Evolutionary conservation across 2,113 vertebrate genomes (phyloP).

Genomic region (Petrocephalus microphthalmus): DNA sequence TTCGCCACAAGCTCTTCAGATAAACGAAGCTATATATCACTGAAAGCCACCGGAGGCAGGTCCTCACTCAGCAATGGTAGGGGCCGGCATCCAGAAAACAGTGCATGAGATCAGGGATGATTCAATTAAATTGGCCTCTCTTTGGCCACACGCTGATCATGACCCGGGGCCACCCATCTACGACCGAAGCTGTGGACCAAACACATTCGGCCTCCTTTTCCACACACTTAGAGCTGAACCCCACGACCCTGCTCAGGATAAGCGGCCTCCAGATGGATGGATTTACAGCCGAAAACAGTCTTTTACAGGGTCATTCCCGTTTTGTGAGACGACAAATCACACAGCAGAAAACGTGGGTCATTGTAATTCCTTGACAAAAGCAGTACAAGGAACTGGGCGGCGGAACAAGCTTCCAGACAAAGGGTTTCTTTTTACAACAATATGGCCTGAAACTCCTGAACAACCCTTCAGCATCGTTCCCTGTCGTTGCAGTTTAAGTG

Average conservation of each 20-base stretch:
- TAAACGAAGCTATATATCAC: not conserved
- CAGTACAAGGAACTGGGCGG: not conserved
- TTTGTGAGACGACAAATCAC: not conserved
- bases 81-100: not conserved
- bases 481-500: not conserved
- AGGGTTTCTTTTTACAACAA: not conserved
- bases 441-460: not conserved
- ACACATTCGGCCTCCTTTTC: not conserved
- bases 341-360: not conserved
- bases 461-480: not conserved
- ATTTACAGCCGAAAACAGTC: not conserved
- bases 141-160: not conserved
- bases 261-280: not conserved
- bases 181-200: not conserved
- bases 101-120: not conserved
- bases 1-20: not conserved
- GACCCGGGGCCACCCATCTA: not conserved
- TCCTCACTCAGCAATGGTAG: not conserved
- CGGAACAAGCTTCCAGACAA: not conserved
- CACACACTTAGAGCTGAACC: not conserved
- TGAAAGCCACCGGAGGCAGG: not conserved
- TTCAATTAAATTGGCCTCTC: not conserved
- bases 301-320: not conserved
- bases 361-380: not conserved
- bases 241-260: not conserved